Percentiles rank a stretch among this genome's conserved stretches.
Evolutionary conservation across 2,797 vertebrate species (phyloP).

Genomic region (Phyllotis vaccarum): DNA sequence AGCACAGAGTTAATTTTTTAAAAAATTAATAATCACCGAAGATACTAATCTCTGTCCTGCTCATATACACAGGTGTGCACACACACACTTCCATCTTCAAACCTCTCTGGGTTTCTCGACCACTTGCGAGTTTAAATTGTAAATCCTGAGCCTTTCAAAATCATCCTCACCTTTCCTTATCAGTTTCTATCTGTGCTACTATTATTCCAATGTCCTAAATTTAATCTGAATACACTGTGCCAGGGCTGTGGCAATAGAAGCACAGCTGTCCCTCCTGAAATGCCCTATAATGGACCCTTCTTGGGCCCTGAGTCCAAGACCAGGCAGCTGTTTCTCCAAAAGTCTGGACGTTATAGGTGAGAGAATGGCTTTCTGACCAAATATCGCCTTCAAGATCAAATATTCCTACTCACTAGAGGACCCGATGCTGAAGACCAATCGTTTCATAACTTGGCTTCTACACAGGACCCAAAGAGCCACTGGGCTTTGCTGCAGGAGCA

Average conservation of each 20-base stretch:
- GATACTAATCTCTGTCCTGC: not conserved
- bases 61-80: no score
- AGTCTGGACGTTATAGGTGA: not conserved
- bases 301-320: not conserved
- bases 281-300: not conserved
- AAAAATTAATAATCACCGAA: not conserved
- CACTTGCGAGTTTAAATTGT: not conserved
- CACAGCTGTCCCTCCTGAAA: not conserved
- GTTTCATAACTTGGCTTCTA: not conserved
- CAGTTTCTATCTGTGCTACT: not conserved
- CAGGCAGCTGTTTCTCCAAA: not conserved
- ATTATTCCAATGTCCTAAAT: not conserved
- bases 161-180: not conserved
- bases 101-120: not conserved
- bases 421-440: not conserved
- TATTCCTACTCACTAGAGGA: not conserved
- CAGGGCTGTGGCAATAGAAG: not conserved
- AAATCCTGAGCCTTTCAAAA: not conserved
- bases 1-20: not conserved
- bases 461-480: not conserved
- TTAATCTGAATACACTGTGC: not conserved
- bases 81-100: not conserved
- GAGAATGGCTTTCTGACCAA: not conserved
- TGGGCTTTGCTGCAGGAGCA: not conserved
- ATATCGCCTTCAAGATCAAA: not conserved